Percentiles rank a stretch among this genome's conserved stretches.
Evolutionary conservation across 1,140 invertebrate genomes (phyloP).

Genomic region (Zaprionus ghesquierei): DNA sequence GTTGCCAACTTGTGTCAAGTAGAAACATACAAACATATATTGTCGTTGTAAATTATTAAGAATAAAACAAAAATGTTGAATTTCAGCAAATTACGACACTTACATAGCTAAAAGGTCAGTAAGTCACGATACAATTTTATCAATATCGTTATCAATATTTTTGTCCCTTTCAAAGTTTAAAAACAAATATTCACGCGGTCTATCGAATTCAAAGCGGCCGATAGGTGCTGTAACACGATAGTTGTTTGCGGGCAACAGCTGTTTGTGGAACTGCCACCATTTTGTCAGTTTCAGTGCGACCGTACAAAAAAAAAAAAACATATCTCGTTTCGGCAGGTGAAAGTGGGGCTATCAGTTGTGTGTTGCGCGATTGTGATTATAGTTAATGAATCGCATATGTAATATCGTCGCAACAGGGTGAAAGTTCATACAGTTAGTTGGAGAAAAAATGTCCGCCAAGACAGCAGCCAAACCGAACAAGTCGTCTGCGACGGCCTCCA

Average conservation of each 20-base stretch:
- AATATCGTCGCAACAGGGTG: conserved; percentile 41
- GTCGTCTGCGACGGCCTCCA: conserved; percentile 31
- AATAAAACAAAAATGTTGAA: too few relatives aligned
- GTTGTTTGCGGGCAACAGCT: too few relatives aligned
- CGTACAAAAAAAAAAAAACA: conserved; percentile 10
- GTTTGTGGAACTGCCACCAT: too few relatives aligned
- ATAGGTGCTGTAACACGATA: too few relatives aligned
- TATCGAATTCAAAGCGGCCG: too few relatives aligned
- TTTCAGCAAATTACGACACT: too few relatives aligned
- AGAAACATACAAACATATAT: neutral
- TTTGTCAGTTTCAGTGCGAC: neutral
- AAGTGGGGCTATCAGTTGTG: conserved; percentile 46
- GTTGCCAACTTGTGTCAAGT: conserved; percentile 2
- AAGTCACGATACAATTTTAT: neutral
- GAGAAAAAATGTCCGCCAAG: conserved; percentile 57
- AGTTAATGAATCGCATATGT: conserved; percentile 47
- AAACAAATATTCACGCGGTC: too few relatives aligned
- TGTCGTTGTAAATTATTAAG: too few relatives aligned
- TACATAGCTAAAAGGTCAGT: too few relatives aligned
- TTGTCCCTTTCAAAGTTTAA: too few relatives aligned
- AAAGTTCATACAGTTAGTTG: conserved; percentile 56
- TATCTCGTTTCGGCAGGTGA: conserved; percentile 41
- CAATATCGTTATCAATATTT: neutral
- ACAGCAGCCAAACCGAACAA: conserved; percentile 58
- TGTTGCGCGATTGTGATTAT: conserved; percentile 41